phyloP scores from a whole-genome alignment of 2,113 vertebrate species.

The Etheostoma cragini region DNA sequence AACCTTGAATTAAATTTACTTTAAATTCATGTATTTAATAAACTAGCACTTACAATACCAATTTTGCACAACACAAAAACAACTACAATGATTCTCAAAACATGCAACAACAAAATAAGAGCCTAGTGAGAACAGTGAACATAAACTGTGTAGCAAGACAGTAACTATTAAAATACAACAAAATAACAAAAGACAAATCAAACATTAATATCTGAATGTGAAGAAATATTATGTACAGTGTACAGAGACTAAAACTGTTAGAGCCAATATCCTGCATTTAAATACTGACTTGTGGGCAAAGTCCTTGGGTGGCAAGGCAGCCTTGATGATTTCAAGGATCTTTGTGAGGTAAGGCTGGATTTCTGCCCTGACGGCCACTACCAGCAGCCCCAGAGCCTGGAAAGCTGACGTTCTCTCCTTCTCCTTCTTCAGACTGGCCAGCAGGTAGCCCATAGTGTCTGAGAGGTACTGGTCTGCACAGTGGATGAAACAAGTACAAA shows the following conservation, averaged over 20 bases:
- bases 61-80: not conserved
- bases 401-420: slow-evolving; percentile 96
- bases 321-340: slow-evolving; percentile 97
- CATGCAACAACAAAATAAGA: not conserved
- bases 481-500: slow-evolving; percentile 9
- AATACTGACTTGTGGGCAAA: slow-evolving; percentile 96
- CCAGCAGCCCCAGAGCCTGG: slow-evolving; percentile 95
- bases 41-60: not conserved
- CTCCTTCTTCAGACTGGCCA: slow-evolving; percentile 96
- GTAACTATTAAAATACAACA: not conserved
- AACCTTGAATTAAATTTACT: too few species aligned
- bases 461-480: slow-evolving; percentile 93
- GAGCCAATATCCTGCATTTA: not conserved
- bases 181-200: not conserved
- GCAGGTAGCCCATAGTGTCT: slow-evolving; percentile 96
- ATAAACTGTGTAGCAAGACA: not conserved
- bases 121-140: not conserved
- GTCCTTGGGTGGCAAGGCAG: slow-evolving; percentile 96
- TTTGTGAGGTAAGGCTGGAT: slow-evolving; percentile 94
- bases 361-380: slow-evolving; percentile 93
- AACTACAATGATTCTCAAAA: not conserved
- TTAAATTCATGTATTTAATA: not conserved
- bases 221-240: not conserved
- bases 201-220: not conserved
- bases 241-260: not conserved